A percentile compares a stretch with the other conserved stretches of the same genome.
phyloP scores from a whole-genome alignment of 2,113 vertebrate genomes.

The Pan troglodytes region DNA sequence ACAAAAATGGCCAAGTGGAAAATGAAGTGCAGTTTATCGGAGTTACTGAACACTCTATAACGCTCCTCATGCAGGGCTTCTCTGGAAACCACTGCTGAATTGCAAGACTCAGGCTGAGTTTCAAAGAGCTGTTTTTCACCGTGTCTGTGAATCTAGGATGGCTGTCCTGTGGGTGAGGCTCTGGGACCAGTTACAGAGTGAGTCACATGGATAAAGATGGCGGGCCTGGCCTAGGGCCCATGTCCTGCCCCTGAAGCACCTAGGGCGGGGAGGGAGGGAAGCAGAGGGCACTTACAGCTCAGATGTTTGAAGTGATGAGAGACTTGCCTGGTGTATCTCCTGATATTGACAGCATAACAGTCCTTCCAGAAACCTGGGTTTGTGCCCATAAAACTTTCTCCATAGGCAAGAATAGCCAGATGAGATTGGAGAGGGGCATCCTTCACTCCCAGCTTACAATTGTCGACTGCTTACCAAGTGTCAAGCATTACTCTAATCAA shows the following conservation, averaged over 20 bases:
- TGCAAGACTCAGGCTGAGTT: neutral
- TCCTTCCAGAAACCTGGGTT: neutral
- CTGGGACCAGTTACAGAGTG: neutral
- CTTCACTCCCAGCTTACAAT: neutral
- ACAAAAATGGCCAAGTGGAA: neutral
- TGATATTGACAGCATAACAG: neutral
- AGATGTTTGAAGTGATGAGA: neutral
- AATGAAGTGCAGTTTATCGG: neutral
- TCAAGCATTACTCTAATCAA: neutral
- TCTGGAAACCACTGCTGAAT: neutral
- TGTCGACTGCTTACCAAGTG: neutral
- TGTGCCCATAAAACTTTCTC: neutral
- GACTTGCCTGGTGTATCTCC: neutral
- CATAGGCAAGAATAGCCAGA: neutral
- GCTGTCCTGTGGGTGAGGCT: neutral
- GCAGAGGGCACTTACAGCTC: too few species aligned
- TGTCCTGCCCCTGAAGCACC: fast-evolving
- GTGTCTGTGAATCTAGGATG: neutral
- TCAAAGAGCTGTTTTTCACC: neutral
- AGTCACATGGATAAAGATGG: neutral
- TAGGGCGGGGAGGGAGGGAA: neutral
- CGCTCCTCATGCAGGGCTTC: neutral
- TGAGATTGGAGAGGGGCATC: neutral
- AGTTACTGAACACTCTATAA: neutral
- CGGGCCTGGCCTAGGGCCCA: neutral